Conservation (phyloP, 2,113 vertebrate genomes). For the Albula glossodonta region DNA sequence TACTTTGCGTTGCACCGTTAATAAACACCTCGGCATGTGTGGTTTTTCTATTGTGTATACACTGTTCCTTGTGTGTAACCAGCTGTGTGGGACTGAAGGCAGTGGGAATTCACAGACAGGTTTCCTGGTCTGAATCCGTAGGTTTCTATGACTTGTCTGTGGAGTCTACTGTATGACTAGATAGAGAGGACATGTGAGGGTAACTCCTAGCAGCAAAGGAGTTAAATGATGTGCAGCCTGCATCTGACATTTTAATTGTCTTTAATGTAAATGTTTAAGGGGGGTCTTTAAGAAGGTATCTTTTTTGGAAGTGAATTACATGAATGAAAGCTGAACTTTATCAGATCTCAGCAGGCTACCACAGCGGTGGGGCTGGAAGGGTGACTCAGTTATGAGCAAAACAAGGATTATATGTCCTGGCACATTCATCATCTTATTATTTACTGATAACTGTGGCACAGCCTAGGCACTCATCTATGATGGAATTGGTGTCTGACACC, state of each 20-base stretch:
- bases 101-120: not conserved
- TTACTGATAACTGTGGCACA: slow-evolving; percentile 29
- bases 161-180: not conserved
- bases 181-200: not conserved
- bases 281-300: not conserved
- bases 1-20: not conserved
- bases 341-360: not conserved
- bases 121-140: not conserved
- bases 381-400: slow-evolving; percentile 44
- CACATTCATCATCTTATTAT: slow-evolving; percentile 48
- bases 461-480: not conserved
- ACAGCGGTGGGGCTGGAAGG: slow-evolving; percentile 34
- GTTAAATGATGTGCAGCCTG: not conserved
- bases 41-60: not conserved
- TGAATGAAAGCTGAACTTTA: slow-evolving; percentile 2
- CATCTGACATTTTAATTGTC: not conserved
- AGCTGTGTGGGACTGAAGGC: not conserved
- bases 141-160: not conserved
- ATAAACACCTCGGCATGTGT: not conserved
- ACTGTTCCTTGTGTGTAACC: not conserved
- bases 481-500: not conserved
- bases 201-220: not conserved
- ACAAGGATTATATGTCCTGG: slow-evolving; percentile 43
- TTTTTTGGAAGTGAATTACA: not conserved
- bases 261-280: not conserved